Base-by-base conservation (phyloP, 2,113 vertebrate genomes). In the Polypterus senegalus region DNA sequence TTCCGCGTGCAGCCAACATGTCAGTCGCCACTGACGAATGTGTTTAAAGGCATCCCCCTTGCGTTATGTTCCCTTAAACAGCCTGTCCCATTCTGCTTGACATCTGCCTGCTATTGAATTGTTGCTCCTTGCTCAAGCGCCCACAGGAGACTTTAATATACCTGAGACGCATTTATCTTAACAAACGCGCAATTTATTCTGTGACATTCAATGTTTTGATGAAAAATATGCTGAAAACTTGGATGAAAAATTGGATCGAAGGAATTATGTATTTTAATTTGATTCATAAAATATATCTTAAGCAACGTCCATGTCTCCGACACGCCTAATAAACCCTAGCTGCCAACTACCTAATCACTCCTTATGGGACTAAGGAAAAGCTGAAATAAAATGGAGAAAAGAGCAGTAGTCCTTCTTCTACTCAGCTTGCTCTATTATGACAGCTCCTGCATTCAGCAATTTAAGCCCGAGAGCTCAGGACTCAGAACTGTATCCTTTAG, bases 391-490 rank as follows among this genome's bases (percentile, higher is more conserved):
- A 27, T 46, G 53, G 43, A 49, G 54, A 46, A 46, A 5, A 7
- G 10, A n/a, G 48, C 4, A 2, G 46, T 6, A 53, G 44, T 55
- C 45, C 47, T 11, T 7, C 10, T 5, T 5, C 27, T 47, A 49
- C 8, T 48, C 9, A 7, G 46, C 61, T 44, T 46, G 9, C 4
- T 9, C 52, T 8, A 7, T 10, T 10, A 54, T 57, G 58, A 61
- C 54, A 65, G 10, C 57, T 59, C 51, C 46, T 49, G 54, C 58
- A 64, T 59, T 46, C 47, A 7, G 54, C 59, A 64, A 59, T 44
- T 6, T 27, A 27, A 27, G 27, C 27, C 27, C 27, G 1, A 27
- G 27, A 27, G 27, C 27, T 27, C 27, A 27, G 27, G 27, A 27
- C 27, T 27, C 27, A 27, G 27, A 27, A 27, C 1, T 27, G 27